Base-by-base conservation (phyloP, 2,888 invertebrate species). In the Ephialtes manifestator region DNA sequence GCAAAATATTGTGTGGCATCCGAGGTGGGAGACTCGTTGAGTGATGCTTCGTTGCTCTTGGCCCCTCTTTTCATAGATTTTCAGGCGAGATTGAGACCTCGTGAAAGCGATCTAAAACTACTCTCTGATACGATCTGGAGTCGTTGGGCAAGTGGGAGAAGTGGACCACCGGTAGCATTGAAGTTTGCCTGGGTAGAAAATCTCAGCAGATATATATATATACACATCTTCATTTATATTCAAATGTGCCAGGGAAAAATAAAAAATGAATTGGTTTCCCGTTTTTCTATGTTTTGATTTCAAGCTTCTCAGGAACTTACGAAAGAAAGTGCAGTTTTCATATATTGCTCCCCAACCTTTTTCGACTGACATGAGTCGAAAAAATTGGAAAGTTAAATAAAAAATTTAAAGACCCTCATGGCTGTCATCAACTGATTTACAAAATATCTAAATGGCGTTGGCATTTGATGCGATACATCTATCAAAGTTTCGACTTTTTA, bases 51-150 rank as follows among this genome's bases (percentile, higher is more conserved):
- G 18, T 48, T 83, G 65, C 79, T 74, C 63, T 58, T 51, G 77
- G 70, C 81, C 53, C 53, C 76, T 67, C 72, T 82, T 82, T 67
- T 85, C 70, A 76, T 84, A 65, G 84, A 81, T 82, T 78, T n/a
- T 71, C 4, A 58, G 39, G 8, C 24, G 68, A 20, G 71, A 75
- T 70, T 18, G 51, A 63, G 28, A 53, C 48, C 28, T 65, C 58
- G 31, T 78, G 70, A 85, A 85, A 81, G 71, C 39, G 81, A 76
- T 77, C 60, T 55, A 55, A 70, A 87, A 76, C 83, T 72, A 80
- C 39, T 65, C 46, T 8, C 80, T 70, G 87, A 86, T 86, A 86
- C 51, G 78, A 86, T 87, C 87, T 86, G 65, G 2, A 70, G 67
- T 70, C 70, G 86, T 81, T 80, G 87, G 83, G 78, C 77, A 65